A percentile compares a stretch with the other conserved stretches of the same genome.
phyloP scores from a whole-genome alignment of 2,888 invertebrate genomes.

The Macropis europaea region DNA sequence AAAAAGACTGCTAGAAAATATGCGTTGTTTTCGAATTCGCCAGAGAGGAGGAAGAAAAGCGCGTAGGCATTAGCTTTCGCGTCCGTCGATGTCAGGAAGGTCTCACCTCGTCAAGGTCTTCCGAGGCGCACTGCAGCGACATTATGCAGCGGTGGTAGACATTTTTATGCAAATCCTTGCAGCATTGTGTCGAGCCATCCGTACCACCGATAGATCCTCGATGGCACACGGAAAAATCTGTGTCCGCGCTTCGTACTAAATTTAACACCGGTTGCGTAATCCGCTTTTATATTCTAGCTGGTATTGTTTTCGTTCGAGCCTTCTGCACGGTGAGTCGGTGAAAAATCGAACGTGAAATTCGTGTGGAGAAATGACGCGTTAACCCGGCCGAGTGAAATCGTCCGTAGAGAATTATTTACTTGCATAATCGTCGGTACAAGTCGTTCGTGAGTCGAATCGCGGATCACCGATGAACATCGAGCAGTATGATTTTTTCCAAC shows the following conservation, averaged over 20 bases:
- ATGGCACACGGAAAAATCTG: not conserved
- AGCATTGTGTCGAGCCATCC: constrained; percentile 61
- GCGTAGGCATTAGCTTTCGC: constrained; percentile 44
- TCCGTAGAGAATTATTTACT: too few species aligned
- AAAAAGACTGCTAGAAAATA: too few species aligned
- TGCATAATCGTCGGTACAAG: not conserved
- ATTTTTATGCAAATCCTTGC: constrained; percentile 74
- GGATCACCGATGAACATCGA: not conserved
- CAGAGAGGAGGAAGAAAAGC: constrained; percentile 15
- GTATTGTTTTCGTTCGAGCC: too few species aligned
- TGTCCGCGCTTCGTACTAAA: constrained; percentile 17
- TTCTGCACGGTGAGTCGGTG: too few species aligned
- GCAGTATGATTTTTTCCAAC: not conserved
- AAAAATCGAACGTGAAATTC: not conserved
- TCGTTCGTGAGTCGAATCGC: not conserved
- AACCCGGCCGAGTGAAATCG: not conserved
- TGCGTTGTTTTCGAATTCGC: not conserved
- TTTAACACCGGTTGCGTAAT: constrained; percentile 22
- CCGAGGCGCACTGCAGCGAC: constrained; percentile 23
- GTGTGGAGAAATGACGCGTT: too few species aligned
- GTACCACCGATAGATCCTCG: constrained; percentile 48
- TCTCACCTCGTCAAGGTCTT: constrained; percentile 68
- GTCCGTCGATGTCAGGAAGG: constrained; percentile 62
- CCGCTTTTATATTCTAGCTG: too few species aligned
- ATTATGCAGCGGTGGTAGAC: constrained; percentile 61